phyloP scores from a whole-genome alignment of 1,140 invertebrate genomes.

The Drosophila neocordata region DNA sequence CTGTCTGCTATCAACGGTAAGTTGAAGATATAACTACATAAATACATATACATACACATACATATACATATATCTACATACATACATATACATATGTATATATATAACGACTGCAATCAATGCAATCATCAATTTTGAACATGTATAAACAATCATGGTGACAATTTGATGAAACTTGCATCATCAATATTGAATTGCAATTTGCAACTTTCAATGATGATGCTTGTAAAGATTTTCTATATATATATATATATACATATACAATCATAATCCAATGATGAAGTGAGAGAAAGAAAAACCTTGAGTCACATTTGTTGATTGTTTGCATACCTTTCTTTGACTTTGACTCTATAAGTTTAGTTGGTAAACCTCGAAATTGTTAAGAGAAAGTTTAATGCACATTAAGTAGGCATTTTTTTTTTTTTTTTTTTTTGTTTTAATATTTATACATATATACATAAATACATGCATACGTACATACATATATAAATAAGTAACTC shows the following conservation, averaged over 20 bases:
- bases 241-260: no score
- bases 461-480: slow-evolving; percentile 9
- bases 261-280: neutral
- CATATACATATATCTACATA: neutral
- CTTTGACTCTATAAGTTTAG: slow-evolving; percentile 41
- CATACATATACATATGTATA: neutral
- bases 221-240: neutral
- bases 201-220: slow-evolving; percentile 23
- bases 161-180: slow-evolving; percentile 1
- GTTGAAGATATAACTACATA: slow-evolving; percentile 66
- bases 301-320: slow-evolving; percentile 14
- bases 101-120: neutral
- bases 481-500: no score
- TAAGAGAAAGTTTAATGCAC: slow-evolving; percentile 40
- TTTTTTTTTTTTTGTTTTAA: neutral
- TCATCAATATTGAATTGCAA: neutral
- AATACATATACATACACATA: neutral
- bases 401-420: slow-evolving; percentile 32
- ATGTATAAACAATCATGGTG: neutral
- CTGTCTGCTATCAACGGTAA: slow-evolving; percentile 90
- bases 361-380: slow-evolving; percentile 44
- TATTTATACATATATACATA: neutral
- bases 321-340: slow-evolving; percentile 55
- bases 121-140: neutral
- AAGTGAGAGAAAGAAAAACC: slow-evolving; percentile 1